phyloP scores from a whole-genome alignment of 1,140 invertebrate species.

The Yoshiicerus persimilis region DNA sequence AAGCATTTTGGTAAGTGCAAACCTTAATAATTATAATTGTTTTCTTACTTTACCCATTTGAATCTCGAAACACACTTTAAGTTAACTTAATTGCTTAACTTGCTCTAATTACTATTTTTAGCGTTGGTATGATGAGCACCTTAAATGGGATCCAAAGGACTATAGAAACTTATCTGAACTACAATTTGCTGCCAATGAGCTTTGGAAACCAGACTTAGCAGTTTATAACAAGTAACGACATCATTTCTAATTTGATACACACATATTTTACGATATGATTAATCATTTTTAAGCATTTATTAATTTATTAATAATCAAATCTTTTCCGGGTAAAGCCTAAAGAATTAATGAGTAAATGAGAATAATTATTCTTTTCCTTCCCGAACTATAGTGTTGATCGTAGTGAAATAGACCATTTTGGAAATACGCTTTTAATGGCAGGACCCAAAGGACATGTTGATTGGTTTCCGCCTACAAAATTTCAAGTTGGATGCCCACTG shows the following conservation, averaged over 20 bases:
- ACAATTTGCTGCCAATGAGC: background rate
- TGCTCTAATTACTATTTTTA: background rate
- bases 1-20: background rate
- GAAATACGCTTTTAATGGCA: background rate
- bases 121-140: background rate
- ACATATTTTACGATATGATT: no score
- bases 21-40: background rate
- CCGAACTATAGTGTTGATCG: background rate
- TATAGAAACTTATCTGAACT: background rate
- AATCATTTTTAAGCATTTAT: no score
- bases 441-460: background rate
- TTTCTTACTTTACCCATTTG: background rate
- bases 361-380: no score
- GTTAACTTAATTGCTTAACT: background rate
- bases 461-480: background rate
- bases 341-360: no score
- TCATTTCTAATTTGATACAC: no score
- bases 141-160: background rate
- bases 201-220: background rate
- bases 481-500: background rate
- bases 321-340: no score
- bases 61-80: background rate
- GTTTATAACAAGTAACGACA: background rate
- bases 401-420: background rate
- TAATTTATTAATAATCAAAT: no score